phyloP scores from a whole-genome alignment of 2,888 invertebrate species.

The Callimorpha dominula region DNA sequence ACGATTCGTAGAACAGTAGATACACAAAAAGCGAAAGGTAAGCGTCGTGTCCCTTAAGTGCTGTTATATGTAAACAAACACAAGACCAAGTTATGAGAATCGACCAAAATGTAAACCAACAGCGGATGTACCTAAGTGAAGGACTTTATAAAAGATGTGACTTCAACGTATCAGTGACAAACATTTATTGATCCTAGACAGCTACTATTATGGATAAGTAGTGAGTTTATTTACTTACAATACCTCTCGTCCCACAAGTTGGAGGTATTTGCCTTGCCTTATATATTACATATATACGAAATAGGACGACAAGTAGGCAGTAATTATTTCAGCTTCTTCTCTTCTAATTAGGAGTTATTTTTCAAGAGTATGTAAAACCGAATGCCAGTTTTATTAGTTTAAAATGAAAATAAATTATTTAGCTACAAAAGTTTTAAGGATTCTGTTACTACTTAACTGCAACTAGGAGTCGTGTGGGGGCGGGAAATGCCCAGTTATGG shows the following conservation, averaged over 20 bases:
- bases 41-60: slow-evolving; percentile 45
- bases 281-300: too few relatives aligned
- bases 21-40: slow-evolving; percentile 31
- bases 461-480: slow-evolving; percentile 19
- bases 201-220: not conserved
- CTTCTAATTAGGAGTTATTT: not conserved
- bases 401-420: not conserved
- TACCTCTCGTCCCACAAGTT: not conserved
- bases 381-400: not conserved
- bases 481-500: slow-evolving; percentile 64
- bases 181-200: not conserved
- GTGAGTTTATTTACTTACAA: not conserved
- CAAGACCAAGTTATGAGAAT: slow-evolving; percentile 55
- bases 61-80: slow-evolving; percentile 59
- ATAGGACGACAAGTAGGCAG: too few relatives aligned
- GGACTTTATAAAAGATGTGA: slow-evolving; percentile 24
- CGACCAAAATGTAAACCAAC: slow-evolving; percentile 55
- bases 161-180: slow-evolving; percentile 22
- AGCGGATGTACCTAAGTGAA: slow-evolving; percentile 34
- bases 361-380: not conserved
- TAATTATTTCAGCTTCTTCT: not conserved
- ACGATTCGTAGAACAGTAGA: slow-evolving; percentile 28
- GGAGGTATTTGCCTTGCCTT: too few relatives aligned
- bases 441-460: slow-evolving; percentile 17
- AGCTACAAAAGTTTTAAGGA: slow-evolving; percentile 18